Percentiles rank a stretch among this genome's conserved stretches.
Evolutionary conservation across 2,113 vertebrate genomes (phyloP).

Genomic region (Chloebia gouldiae): DNA sequence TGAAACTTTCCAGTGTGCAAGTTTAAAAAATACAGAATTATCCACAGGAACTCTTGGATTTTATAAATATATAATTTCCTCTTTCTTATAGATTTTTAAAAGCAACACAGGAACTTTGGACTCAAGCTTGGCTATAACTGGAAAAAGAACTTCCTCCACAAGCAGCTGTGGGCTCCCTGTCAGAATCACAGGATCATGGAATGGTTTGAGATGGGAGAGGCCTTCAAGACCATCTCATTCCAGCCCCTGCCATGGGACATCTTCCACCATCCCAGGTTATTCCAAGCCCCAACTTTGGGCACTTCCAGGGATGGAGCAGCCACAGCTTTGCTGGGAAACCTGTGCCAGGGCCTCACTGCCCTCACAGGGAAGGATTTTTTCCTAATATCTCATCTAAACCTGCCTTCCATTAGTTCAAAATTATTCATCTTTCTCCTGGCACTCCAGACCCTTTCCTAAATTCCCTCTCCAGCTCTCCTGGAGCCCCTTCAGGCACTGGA

Average conservation of each 20-base stretch:
- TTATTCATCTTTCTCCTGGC: neutral
- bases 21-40: neutral
- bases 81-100: neutral
- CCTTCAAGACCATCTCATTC: neutral
- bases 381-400: neutral
- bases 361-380: neutral
- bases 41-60: neutral
- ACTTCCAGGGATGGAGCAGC: neutral
- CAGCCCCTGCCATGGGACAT: neutral
- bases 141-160: neutral
- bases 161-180: neutral
- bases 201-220: neutral
- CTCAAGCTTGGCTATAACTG: neutral
- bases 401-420: neutral
- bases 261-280: neutral
- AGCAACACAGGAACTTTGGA: neutral
- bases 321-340: neutral
- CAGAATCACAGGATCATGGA: neutral
- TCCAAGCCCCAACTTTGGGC: neutral
- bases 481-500: neutral
- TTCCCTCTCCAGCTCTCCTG: rapidly evolving
- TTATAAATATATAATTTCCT: neutral
- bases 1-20: neutral
- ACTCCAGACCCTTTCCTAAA: neutral
- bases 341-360: rapidly evolving